phyloP scores from a whole-genome alignment of 2,888 invertebrate genomes.

The Agrochola macilenta region DNA sequence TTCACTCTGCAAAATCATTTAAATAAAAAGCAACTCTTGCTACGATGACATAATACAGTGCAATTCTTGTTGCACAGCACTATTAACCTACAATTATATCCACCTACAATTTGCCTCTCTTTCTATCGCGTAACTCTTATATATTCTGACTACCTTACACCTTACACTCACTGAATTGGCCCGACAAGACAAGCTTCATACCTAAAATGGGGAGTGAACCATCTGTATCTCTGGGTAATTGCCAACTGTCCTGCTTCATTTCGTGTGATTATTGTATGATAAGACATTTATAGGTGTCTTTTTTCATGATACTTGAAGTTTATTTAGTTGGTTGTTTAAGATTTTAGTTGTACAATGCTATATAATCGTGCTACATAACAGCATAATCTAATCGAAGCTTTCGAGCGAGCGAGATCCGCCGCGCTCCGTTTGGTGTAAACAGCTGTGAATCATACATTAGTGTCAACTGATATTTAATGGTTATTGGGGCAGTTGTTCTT shows the following conservation, averaged over 20 bases:
- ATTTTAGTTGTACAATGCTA: background rate
- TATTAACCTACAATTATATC: too few relatives aligned
- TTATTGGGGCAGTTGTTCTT: background rate
- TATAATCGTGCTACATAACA: background rate
- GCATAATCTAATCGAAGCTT: background rate
- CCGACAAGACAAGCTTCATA: too few relatives aligned
- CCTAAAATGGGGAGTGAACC: too few relatives aligned
- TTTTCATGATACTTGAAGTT: background rate
- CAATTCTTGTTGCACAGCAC: too few relatives aligned
- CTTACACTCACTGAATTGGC: too few relatives aligned
- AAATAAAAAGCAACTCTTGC: too few relatives aligned
- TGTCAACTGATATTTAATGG: background rate
- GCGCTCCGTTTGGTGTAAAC: background rate
- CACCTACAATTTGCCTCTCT: too few relatives aligned
- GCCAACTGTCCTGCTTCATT: constrained; percentile 38
- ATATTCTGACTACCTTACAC: too few relatives aligned
- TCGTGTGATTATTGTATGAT: constrained; percentile 9
- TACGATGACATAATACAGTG: too few relatives aligned
- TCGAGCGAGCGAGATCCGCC: background rate
- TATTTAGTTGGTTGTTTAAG: background rate
- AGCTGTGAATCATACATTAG: constrained; percentile 3
- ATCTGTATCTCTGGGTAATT: constrained; percentile 23
- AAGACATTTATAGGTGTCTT: background rate
- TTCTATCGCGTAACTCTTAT: too few relatives aligned
- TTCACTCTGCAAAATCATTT: too few relatives aligned